Evolutionary conservation across 2,888 invertebrate species (phyloP), one percentile per base, ranked within the genome.

Genomic region (Ophion slaviceki): DNA sequence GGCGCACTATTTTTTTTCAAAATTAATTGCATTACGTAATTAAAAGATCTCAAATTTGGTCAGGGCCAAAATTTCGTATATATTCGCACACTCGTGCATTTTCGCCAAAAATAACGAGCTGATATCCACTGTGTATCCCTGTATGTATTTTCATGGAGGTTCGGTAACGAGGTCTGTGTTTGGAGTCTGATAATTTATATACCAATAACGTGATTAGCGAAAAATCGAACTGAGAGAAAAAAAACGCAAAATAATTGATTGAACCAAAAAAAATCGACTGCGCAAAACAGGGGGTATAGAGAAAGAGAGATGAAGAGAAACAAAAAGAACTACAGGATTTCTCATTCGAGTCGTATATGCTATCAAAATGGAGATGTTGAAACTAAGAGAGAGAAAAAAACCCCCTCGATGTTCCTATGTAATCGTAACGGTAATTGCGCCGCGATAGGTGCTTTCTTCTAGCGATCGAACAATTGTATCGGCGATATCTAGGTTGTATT

Each of bases 381-480:
- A 75, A 67, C 24, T 24, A 36, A 61, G 67, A 32, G 61, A 77
- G 45, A 32, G n/a, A 77, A 53, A 72, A 72, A 36, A 36, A 64
- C 53, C 57, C 70, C 71, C 80, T 88, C 87, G 88, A 90, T 88
- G 90, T 90, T 90, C 90, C 90, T 90, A 88, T 81, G 75, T 87
- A 88, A 89, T 86, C 80, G 89, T 84, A 75, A 78, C 61, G 70
- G 70, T 70, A 20, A 61, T 61, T 61, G 47, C 24, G 36, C 24
- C 57, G 11, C 14, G 14, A 47, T 7, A 67, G 20, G 72, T 40
- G 72, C 72, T 74, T 61, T 61, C 24, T 61, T 61, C 71, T 61
- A 59, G 36, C 24, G 36, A 40, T 57, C 72, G 24, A 61, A 61
- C 40, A 61, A 32, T 45, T 53, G 70, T 53, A 36, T 71, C 6